Evolutionary conservation across 2,797 vertebrate species (phyloP).

Genomic region (Helicolenus hilgendorfi): DNA sequence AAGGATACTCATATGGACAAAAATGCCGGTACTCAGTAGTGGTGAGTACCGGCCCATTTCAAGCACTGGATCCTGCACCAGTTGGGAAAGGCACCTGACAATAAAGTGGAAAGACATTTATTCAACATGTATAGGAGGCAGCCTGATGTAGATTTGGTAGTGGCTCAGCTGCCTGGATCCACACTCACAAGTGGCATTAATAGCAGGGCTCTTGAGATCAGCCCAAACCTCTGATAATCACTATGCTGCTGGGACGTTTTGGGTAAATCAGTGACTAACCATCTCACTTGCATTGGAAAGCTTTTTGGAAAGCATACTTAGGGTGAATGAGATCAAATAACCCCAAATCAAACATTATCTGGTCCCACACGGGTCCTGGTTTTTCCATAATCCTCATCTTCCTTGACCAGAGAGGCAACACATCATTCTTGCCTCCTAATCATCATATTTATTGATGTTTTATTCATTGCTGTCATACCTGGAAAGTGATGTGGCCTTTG

Average conservation of each 20-base stretch:
- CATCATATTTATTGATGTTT: constrained; percentile 77
- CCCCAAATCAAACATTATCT: constrained; percentile 28
- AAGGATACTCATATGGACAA: too few relatives aligned
- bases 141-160: neutral
- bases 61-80: neutral
- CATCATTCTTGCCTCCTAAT: constrained; percentile 53
- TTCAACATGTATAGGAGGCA: neutral
- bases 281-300: neutral
- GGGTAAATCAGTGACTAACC: neutral
- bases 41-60: neutral
- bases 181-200: neutral
- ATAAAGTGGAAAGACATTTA: neutral
- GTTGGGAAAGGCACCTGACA: constrained; percentile 3
- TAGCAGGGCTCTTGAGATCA: neutral
- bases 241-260: constrained; percentile 1
- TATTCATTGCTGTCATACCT: constrained; percentile 75
- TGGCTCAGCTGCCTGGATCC: neutral
- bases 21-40: neutral
- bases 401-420: constrained; percentile 39
- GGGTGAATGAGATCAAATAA: constrained; percentile 41
- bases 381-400: constrained; percentile 6
- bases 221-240: neutral
- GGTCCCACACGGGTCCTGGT: neutral
- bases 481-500: constrained; percentile 45
- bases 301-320: neutral